Conservation (phyloP, 2,797 vertebrate species). For the Gymnodraco acuticeps region DNA sequence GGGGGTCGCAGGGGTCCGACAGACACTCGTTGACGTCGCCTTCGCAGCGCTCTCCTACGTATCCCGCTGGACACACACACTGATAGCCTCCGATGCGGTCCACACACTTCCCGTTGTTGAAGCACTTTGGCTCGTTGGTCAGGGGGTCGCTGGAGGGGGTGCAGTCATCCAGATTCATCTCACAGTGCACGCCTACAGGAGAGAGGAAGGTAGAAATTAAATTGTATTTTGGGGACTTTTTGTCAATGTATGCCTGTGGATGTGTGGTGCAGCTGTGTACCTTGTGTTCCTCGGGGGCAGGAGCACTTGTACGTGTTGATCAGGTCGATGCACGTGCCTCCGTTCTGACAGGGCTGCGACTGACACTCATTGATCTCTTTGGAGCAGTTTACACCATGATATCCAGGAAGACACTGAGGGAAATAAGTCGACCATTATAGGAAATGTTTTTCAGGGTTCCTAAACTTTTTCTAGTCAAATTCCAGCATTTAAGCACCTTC, state of each 20-base stretch:
- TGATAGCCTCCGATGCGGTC: slow-evolving; percentile 96
- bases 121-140: slow-evolving; percentile 94
- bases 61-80: slow-evolving; percentile 92
- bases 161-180: slow-evolving; percentile 98
- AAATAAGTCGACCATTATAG: background rate
- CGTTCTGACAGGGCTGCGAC: slow-evolving; percentile 95
- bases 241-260: background rate
- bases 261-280: slow-evolving; percentile 79
- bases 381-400: slow-evolving; percentile 96
- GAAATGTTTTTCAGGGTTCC: background rate
- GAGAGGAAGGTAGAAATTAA: slow-evolving; percentile 15
- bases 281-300: slow-evolving; percentile 97
- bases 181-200: slow-evolving; percentile 93
- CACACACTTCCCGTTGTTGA: slow-evolving; percentile 94
- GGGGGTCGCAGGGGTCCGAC: slow-evolving; percentile 94
- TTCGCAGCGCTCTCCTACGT: slow-evolving; percentile 97
- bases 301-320: slow-evolving; percentile 99
- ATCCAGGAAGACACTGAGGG: slow-evolving; percentile 92
- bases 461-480: too few relatives aligned
- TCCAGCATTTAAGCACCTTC: too few relatives aligned
- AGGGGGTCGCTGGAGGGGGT: slow-evolving; percentile 88
- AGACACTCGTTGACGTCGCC: slow-evolving; percentile 98
- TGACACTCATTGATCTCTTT: slow-evolving; percentile 97
- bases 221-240: slow-evolving; percentile 39
- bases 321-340: slow-evolving; percentile 97